Evolutionary conservation across 2,888 invertebrate genomes (phyloP).

Genomic region (Heteromurus nitidus): DNA sequence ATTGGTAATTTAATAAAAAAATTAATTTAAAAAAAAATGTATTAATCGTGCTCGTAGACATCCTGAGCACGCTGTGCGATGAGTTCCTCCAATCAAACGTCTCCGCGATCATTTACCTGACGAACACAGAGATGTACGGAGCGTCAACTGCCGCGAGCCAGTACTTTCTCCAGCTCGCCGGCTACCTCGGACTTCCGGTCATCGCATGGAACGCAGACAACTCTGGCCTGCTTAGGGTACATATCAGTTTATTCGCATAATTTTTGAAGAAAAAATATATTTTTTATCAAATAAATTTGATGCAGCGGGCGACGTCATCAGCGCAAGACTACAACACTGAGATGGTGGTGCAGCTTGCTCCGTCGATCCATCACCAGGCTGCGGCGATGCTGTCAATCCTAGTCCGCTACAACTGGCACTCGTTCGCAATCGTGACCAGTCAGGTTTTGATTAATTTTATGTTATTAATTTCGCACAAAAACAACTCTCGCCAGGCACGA

Average conservation of each 20-base stretch:
- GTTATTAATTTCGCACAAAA: no score
- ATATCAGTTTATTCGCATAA: neutral
- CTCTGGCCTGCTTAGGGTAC: constrained; percentile 84
- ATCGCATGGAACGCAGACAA: constrained; percentile 99
- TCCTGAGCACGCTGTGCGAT: constrained; percentile 90
- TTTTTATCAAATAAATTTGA: neutral
- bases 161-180: constrained; percentile 94
- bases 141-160: constrained; percentile 94
- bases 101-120: constrained; percentile 93
- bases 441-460: no score
- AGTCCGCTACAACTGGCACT: constrained; percentile 96
- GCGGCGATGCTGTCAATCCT: constrained; percentile 96
- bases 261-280: neutral
- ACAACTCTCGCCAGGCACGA: no score
- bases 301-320: constrained; percentile 80
- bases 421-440: constrained; percentile 94
- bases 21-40: neutral
- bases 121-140: constrained; percentile 96
- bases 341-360: constrained; percentile 93
- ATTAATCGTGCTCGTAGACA: constrained; percentile 80
- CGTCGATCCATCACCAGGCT: constrained; percentile 96
- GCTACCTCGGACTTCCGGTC: constrained; percentile 95
- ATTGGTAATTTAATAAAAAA: neutral
- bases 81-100: constrained; percentile 91
- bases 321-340: constrained; percentile 79